phyloP scores from a whole-genome alignment of 2,797 vertebrate genomes.

The Cyclura pinguis region DNA sequence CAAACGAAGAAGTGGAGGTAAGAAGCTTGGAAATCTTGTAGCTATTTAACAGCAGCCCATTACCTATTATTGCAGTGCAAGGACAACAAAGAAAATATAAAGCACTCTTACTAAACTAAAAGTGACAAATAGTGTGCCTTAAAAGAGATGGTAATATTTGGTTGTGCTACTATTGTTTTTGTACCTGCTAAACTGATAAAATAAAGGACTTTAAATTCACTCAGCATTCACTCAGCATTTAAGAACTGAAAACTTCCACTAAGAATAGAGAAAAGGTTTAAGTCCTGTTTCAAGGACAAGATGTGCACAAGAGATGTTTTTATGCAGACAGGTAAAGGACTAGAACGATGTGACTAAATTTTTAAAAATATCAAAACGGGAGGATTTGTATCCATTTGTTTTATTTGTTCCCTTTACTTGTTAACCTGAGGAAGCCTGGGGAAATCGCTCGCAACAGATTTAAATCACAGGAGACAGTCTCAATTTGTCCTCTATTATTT shows the following conservation, averaged over 20 bases:
- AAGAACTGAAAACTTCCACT: neutral
- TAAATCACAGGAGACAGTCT: slow-evolving; percentile 35
- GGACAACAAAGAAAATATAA: slow-evolving; percentile 5
- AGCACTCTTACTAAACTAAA: neutral
- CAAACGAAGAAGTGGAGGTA: neutral
- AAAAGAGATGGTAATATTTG: slow-evolving; percentile 6
- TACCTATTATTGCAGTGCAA: neutral
- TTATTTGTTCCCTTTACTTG: slow-evolving; percentile 28
- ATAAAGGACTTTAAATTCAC: neutral
- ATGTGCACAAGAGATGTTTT: neutral
- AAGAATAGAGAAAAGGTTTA: neutral
- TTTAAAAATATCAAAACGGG: neutral
- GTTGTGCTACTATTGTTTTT: accelerated
- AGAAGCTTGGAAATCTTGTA: neutral
- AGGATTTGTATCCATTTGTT: neutral
- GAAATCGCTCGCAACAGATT: slow-evolving; percentile 33
- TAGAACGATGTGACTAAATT: accelerated
- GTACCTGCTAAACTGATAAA: neutral
- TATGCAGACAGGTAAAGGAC: slow-evolving; percentile 13
- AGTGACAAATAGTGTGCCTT: neutral
- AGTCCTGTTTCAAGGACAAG: neutral
- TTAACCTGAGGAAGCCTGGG: slow-evolving; percentile 10
- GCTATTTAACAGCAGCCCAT: neutral
- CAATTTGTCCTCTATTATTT: slow-evolving; percentile 44
- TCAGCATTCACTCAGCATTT: neutral